Evolutionary conservation across 2,797 vertebrate species (phyloP).

Genomic region (Peromyscus melanophrys): DNA sequence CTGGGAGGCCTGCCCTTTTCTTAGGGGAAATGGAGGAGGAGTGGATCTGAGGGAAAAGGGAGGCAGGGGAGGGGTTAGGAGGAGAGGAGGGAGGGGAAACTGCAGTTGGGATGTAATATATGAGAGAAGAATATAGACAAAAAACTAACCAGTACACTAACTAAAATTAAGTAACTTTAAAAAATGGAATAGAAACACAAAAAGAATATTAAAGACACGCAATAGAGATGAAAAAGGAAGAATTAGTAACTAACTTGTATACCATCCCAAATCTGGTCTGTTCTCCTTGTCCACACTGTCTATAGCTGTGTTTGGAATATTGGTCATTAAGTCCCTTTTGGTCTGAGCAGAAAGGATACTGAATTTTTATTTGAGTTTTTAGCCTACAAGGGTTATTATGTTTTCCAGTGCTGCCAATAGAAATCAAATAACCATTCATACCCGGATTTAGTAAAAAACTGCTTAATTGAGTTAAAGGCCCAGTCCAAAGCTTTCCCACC

Average conservation of each 20-base stretch:
- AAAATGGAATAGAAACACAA: not conserved
- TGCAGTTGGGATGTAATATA: not conserved
- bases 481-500: not conserved
- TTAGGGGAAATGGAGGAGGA: not conserved
- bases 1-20: not conserved
- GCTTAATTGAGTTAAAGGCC: not conserved
- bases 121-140: not conserved
- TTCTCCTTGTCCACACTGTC: not conserved
- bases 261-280: not conserved
- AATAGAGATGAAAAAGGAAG: constrained; percentile 12
- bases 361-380: not conserved
- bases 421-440: constrained; percentile 22
- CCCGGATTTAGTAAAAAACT: not conserved
- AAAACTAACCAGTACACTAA: not conserved
- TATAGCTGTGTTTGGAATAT: not conserved
- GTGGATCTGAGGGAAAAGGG: not conserved
- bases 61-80: not conserved
- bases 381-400: not conserved
- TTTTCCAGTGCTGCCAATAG: not conserved
- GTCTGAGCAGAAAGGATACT: not conserved
- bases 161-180: not conserved
- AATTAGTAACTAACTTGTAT: not conserved
- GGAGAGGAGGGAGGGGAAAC: not conserved
- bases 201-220: not conserved
- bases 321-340: not conserved